Percentiles rank a stretch among this genome's conserved stretches.
phyloP scores from a whole-genome alignment of 2,888 invertebrate species.

The Eupithecia subumbrata region DNA sequence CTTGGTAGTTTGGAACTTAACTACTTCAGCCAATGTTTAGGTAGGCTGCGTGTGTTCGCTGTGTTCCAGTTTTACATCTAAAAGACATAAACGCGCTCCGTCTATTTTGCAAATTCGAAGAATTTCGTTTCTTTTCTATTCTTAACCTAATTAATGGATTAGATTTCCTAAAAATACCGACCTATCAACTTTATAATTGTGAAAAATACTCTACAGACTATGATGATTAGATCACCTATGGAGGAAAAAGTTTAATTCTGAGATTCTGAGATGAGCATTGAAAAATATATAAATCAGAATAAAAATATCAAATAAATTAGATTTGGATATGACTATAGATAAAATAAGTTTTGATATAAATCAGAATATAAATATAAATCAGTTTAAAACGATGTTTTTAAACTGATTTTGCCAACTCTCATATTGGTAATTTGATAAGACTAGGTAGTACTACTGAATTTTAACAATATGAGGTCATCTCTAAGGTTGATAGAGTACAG shows the following conservation, averaged over 20 bases:
- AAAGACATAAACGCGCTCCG: constrained; percentile 23
- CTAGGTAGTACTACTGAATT: background rate
- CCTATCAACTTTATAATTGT: background rate
- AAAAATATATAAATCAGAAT: no score
- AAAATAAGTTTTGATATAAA: no score
- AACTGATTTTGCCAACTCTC: background rate
- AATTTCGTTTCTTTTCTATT: background rate
- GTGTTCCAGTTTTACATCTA: constrained; percentile 20
- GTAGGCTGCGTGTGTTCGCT: background rate
- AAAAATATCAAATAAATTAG: no score
- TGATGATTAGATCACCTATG: background rate
- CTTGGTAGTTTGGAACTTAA: background rate
- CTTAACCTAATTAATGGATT: background rate
- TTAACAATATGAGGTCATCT: background rate
- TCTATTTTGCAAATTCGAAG: background rate
- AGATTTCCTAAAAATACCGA: background rate
- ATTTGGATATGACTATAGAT: no score
- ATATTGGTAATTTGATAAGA: background rate
- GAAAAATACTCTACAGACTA: background rate
- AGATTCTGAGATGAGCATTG: background rate
- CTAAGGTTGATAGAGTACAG: background rate
- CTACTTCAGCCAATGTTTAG: background rate
- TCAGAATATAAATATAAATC: no score
- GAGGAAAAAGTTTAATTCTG: background rate
- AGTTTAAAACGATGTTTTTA: no score